phyloP scores from a whole-genome alignment of 2,113 vertebrate genomes.

The Colaptes auratus region DNA sequence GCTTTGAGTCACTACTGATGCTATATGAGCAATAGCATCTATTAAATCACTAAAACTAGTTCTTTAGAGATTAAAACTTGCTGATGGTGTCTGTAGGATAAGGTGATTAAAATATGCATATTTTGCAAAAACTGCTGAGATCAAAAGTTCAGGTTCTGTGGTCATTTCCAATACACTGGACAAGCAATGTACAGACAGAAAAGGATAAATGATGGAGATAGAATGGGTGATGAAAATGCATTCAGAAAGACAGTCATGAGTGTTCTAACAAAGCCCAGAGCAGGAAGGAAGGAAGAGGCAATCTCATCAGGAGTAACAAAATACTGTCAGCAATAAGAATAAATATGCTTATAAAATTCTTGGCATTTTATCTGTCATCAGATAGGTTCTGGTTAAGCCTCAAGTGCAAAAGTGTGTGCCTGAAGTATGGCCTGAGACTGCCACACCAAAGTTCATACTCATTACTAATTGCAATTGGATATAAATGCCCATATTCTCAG shows the following conservation, averaged over 20 bases:
- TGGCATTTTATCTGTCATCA: neutral
- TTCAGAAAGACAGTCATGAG: neutral
- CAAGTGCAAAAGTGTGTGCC: neutral
- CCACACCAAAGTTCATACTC: neutral
- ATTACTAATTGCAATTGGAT: neutral
- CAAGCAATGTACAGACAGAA: neutral
- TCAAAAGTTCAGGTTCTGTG: neutral
- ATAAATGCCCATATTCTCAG: neutral
- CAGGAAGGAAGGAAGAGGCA: neutral
- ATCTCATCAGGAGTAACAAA: neutral
- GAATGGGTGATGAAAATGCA: neutral
- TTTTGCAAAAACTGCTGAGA: neutral
- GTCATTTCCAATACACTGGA: fast-evolving
- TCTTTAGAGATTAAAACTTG: neutral
- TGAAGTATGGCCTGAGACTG: neutral
- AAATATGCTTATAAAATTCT: neutral
- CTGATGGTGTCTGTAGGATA: neutral
- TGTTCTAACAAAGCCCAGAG: neutral
- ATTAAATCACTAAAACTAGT: neutral
- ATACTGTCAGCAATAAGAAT: neutral
- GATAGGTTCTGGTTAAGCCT: neutral
- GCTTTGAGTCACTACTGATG: neutral
- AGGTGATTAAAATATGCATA: neutral
- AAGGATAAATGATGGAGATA: neutral
- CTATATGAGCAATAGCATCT: neutral